These are phyloP conservation scores for Plestiodon gilberti DNA, from an alignment of 2,113 vertebrate genomes.

Conservation along the genomic window DNA sequence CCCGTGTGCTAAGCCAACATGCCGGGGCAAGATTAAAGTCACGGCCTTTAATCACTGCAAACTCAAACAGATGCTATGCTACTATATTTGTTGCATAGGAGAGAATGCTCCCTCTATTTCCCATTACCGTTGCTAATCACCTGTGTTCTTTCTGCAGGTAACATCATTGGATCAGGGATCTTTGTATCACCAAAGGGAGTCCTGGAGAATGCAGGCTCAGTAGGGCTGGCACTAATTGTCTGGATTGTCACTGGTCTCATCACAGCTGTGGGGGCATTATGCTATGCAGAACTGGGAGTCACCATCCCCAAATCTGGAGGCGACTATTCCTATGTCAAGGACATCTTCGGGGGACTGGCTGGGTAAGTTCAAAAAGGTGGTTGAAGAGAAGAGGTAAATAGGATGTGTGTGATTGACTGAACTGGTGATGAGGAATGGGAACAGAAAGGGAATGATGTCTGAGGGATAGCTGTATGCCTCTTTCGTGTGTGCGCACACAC, in stretches of 20 bases:
- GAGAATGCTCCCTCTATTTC: not conserved
- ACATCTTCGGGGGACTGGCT: slow-evolving; percentile 92
- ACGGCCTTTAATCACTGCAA: not conserved
- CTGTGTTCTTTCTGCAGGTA: slow-evolving; percentile 73
- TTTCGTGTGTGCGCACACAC: not conserved
- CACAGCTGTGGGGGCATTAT: slow-evolving; percentile 90
- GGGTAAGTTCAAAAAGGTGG: slow-evolving; percentile 76
- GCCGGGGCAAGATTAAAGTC: too few relatives aligned
- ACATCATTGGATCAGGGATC: slow-evolving; percentile 93
- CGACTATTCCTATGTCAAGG: slow-evolving; percentile 93
- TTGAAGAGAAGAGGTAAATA: not conserved
- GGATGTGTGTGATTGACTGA: not conserved
- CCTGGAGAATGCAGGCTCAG: slow-evolving; percentile 89
- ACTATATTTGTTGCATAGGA: not conserved
- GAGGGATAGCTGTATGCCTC: too few relatives aligned
- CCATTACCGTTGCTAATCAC: not conserved
- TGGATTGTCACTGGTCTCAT: slow-evolving; percentile 92
- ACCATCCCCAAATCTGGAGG: slow-evolving; percentile 94
- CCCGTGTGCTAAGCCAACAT: too few relatives aligned
- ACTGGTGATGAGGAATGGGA: not conserved
- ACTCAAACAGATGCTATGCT: not conserved
- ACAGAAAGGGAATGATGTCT: not conserved
- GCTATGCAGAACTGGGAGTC: slow-evolving; percentile 92
- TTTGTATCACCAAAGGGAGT: slow-evolving; percentile 94
- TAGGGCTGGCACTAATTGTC: slow-evolving; percentile 87